These are phyloP conservation scores for Drosophila greeni DNA, from an alignment of 2,888 invertebrate genomes.

Conservation along the genomic window DNA sequence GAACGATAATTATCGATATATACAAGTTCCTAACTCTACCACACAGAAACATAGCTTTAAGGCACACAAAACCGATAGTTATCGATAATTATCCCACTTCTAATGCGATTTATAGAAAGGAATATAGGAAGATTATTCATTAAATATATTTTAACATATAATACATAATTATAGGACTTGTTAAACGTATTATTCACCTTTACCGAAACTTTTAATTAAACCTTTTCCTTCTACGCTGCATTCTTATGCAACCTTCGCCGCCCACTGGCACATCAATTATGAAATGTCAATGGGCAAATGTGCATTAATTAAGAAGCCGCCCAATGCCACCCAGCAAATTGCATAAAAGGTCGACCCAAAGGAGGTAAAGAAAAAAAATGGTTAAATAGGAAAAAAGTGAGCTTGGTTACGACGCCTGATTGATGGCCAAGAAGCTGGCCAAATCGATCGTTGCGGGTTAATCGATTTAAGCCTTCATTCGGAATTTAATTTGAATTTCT, in stretches of 20 bases:
- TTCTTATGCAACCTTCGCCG: constrained; percentile 4
- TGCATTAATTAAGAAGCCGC: constrained; percentile 26
- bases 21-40: no score
- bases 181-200: no score
- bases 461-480: constrained; percentile 8
- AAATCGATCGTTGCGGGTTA: constrained; percentile 21
- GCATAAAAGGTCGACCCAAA: constrained; percentile 42
- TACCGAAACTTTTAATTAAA: background rate
- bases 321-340: constrained; percentile 31
- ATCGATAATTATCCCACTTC: no score
- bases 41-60: no score
- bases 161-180: no score
- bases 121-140: no score
- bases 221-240: background rate
- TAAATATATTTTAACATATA: no score
- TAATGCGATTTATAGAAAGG: no score
- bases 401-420: constrained; percentile 29
- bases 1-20: no score
- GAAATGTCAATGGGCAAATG: constrained; percentile 27
- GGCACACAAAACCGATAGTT: no score
- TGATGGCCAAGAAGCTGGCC: constrained; percentile 39
- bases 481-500: background rate
- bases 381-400: background rate
- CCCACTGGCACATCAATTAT: constrained; percentile 20
- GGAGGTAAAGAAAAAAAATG: background rate